Conservation (phyloP, 2,888 invertebrate genomes). For the Timema podura region DNA sequence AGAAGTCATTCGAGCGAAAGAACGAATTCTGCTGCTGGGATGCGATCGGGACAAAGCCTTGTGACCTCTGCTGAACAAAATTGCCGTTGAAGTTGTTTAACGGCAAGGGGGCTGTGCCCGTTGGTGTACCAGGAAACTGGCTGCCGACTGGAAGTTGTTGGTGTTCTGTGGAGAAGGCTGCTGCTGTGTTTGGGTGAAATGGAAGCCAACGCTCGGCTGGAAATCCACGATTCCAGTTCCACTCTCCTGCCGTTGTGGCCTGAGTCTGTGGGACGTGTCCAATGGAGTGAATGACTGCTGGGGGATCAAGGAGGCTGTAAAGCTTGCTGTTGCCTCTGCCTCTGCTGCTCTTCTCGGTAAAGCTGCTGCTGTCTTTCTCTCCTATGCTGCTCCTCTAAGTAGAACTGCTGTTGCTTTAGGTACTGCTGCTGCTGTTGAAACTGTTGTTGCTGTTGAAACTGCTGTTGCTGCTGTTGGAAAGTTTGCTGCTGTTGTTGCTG, state of each 20-base stretch:
- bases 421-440: constrained; percentile 37
- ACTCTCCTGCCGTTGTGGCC: constrained; percentile 42
- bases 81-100: neutral
- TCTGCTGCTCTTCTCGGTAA: constrained; percentile 19
- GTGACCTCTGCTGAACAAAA: neutral
- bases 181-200: constrained; percentile 32
- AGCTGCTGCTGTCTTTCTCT: constrained; percentile 33
- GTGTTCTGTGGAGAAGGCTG: constrained; percentile 7
- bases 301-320: constrained; percentile 34
- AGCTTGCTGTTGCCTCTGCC: constrained; percentile 32
- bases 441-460: constrained; percentile 37
- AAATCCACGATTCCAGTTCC: constrained; percentile 46
- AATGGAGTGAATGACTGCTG: constrained; percentile 35
- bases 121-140: constrained; percentile 4
- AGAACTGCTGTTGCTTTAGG: constrained; percentile 39
- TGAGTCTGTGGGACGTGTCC: constrained; percentile 13
- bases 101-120: neutral
- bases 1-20: neutral
- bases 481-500: constrained; percentile 44
- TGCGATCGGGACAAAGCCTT: neutral
- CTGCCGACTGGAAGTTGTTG: neutral
- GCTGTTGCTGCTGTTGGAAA: constrained; percentile 43
- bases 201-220: constrained; percentile 50
- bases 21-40: neutral
- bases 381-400: constrained; percentile 32